Percentiles rank a stretch among this genome's conserved stretches.
Conservation (phyloP, 2,797 vertebrate species). For the Limosa lapponica region DNA sequence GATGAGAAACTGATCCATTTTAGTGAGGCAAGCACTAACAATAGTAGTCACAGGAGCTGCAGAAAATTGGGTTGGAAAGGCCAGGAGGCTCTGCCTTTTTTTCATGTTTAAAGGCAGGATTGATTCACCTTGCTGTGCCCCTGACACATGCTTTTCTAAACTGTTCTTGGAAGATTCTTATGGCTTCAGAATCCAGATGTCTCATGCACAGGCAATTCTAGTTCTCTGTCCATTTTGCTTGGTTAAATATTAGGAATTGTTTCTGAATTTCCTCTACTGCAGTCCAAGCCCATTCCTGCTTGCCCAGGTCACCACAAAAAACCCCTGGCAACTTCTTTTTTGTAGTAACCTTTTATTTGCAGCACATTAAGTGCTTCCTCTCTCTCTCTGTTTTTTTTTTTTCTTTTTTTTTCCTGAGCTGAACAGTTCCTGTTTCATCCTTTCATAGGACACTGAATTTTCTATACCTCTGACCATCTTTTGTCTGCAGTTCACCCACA, state of each 20-base stretch:
- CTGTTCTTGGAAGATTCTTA: background rate
- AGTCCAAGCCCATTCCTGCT: background rate
- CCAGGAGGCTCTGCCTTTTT: background rate
- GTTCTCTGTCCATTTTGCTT: background rate
- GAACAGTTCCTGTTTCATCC: background rate
- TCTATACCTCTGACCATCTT: background rate
- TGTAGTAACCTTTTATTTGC: background rate
- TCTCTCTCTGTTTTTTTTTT: background rate
- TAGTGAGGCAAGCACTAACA: constrained; percentile 25
- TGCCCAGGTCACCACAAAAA: background rate
- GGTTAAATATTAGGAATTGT: background rate
- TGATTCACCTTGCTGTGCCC: background rate
- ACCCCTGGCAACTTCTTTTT: background rate
- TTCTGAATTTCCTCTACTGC: background rate
- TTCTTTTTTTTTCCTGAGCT: background rate
- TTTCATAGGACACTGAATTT: background rate
- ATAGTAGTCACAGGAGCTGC: constrained; percentile 9
- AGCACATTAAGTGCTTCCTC: background rate
- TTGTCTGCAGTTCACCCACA: background rate
- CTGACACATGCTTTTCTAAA: background rate
- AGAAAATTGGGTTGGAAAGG: constrained; percentile 40
- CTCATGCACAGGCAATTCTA: background rate
- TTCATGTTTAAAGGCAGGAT: constrained; percentile 3
- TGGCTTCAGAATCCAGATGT: background rate
- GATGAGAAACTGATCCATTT: constrained; percentile 41